Base-by-base conservation (phyloP, 2,797 vertebrate genomes). In the Microctenopoma stevenorrisi region DNA sequence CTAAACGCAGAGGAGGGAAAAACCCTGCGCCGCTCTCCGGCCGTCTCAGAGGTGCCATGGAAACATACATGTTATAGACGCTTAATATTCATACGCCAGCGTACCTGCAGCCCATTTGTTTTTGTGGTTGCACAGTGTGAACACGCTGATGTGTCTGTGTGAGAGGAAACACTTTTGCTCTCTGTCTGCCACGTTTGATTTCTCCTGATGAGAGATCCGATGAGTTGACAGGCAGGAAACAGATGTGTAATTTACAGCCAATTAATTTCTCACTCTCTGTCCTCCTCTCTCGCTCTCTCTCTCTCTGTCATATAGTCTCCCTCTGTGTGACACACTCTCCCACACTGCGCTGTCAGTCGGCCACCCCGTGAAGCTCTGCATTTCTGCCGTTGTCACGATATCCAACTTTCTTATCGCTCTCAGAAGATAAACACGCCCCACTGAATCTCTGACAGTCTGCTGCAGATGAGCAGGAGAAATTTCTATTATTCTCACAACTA, bases 221-320 rank as follows among this genome's bases (percentile, higher is more conserved):
- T 85, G 87, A 86, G 87, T 86, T 84, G 87, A 88, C 88, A 92
- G 92, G 89, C 87, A 92, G 87, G 67, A 91, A 94, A 81, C 94
- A 95, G 94, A 92, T 94, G 94, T 87, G 85, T 86, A 94, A 88
- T 94, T 93, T 90, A 91, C 86, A 90, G 91, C 89, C 86, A 68
- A 93, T 95, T 93, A 93, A 90, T 92, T 90, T 15, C 58, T 81
- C 35, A 38, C 35, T 52, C 33, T 37, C 46, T 28, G 40, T 33
- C 58, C 25, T 43, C 53, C 28, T 46, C 52, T 53, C 28, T 69
- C 22, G 22, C 7, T 16, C 22, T 57, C 61, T 22, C 16, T 49
- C 55, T 30, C 52, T 52, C 16, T 47, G 14, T 49, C 26, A 47
- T 60, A n/a, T 9, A 4, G 28, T 59, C 38, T 60, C 13, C 11